These are phyloP conservation scores for Papilio polytes DNA, from an alignment of 1,140 invertebrate genomes.

Conservation along the genomic window DNA sequence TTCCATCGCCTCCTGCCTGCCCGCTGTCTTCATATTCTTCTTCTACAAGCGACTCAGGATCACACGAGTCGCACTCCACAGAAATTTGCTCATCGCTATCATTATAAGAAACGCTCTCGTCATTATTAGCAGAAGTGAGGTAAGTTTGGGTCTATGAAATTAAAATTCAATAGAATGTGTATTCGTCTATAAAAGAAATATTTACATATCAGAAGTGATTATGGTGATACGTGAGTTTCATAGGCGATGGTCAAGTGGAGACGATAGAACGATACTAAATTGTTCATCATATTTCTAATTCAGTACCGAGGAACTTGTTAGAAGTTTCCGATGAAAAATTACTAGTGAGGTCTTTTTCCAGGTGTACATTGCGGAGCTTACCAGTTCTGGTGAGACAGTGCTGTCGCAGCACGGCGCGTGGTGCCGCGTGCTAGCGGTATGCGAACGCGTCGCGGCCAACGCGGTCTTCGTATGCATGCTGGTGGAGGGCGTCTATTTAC, in stretches of 20 bases:
- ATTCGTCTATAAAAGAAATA: not conserved
- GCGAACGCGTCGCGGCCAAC: slow-evolving; percentile 79
- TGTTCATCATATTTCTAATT: not conserved
- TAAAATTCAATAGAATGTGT: not conserved
- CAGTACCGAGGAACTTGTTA: not conserved
- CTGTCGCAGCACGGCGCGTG: slow-evolving; percentile 77
- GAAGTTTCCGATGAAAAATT: not conserved
- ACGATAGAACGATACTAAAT: not conserved
- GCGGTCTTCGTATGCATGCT: slow-evolving; percentile 86
- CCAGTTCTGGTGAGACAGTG: slow-evolving; percentile 67
- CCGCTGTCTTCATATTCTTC: slow-evolving; percentile 83
- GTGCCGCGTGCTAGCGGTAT: slow-evolving; percentile 82
- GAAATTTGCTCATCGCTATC: slow-evolving; percentile 84
- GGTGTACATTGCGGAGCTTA: slow-evolving; percentile 82
- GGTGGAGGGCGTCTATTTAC: slow-evolving; percentile 85
- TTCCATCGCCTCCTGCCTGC: slow-evolving; percentile 79
- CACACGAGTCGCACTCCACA: slow-evolving; percentile 81
- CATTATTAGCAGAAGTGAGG: slow-evolving; percentile 81
- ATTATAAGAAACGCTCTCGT: slow-evolving; percentile 83
- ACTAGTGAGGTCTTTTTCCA: slow-evolving; percentile 37
- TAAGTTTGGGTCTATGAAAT: slow-evolving; percentile 51
- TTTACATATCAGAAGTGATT: not conserved
- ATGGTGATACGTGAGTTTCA: not conserved
- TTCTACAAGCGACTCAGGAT: slow-evolving; percentile 80
- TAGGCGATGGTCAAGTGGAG: not conserved